A percentile compares a stretch with the other conserved stretches of the same genome.
These are phyloP conservation scores for Pogonomyrmex barbatus DNA, from an alignment of 1,140 invertebrate species.

Conservation along the genomic window DNA sequence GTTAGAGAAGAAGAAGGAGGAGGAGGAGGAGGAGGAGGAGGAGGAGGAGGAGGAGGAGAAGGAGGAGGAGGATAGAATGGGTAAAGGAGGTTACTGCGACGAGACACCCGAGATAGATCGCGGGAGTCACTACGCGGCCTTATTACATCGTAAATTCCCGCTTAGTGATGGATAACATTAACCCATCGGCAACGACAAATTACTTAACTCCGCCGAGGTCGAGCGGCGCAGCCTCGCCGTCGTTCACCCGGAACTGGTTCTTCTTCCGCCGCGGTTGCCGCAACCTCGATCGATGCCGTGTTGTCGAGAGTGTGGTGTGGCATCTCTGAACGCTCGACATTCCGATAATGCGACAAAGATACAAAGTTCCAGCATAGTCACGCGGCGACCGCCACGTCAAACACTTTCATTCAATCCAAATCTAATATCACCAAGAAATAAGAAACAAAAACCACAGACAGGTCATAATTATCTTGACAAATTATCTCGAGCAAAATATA, in stretches of 20 bases:
- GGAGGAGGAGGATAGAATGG: background rate
- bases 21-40: background rate
- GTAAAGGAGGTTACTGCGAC: conserved; percentile 47
- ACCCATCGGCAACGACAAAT: conserved; percentile 82
- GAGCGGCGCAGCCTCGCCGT: conserved; percentile 36
- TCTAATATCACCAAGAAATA: background rate
- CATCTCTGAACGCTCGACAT: background rate
- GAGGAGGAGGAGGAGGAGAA: background rate
- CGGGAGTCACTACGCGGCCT: conserved; percentile 75
- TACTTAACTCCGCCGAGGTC: conserved; percentile 77
- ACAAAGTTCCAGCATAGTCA: conserved; percentile 3
- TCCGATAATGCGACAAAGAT: background rate
- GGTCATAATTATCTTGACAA: background rate
- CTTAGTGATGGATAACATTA: conserved; percentile 82
- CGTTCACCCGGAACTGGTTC: conserved; percentile 67
- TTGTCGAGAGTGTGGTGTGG: conserved; percentile 2
- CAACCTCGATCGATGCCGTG: conserved; percentile 64
- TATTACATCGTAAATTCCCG: conserved; percentile 83
- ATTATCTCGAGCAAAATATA: background rate
- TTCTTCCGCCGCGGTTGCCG: conserved; percentile 63
- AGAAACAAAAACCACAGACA: background rate
- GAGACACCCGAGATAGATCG: conserved; percentile 75
- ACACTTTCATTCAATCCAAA: background rate
- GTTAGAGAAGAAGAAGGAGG: background rate
- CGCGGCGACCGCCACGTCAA: background rate